Base-by-base conservation (phyloP, 2,113 vertebrate genomes). In the Riparia riparia region DNA sequence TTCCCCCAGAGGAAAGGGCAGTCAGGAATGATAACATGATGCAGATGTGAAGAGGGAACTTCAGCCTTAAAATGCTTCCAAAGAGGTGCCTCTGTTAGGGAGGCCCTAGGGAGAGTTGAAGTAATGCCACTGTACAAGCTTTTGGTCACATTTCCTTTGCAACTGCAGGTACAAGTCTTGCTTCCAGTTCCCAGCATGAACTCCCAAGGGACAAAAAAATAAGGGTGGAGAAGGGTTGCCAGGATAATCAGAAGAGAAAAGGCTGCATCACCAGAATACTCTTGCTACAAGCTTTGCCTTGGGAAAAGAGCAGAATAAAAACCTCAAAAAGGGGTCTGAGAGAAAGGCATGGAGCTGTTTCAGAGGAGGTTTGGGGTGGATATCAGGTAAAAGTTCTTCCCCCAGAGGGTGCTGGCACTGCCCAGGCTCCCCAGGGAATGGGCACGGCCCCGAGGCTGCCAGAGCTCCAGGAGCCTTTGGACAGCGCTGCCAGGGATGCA, bases 301-400 rank as follows among this genome's bases (percentile, higher is more conserved):
- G 65, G 42, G 73, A 66, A 82, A 70, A n/a, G 16, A 65, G 8
- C 12, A 90, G 68, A 65, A 69, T 16, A 53, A 85, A 81, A 93
- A 5, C 29, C 29, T 68, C 41, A 26, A 16, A 71, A 73, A 39
- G 54, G 8, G 8, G 9, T 50, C 9, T 34, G 44, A 10, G 26
- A 47, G 50, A 66, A 49, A 2, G 29, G 44, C 13, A 7, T 32
- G 51, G 17, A 66, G 71, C 25, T 42, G 31, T 25, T 56, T 8
- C 61, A 58, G 44, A n/a, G 42, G 8, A 66, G 10, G 17, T 42
- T 50, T 24, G 13, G 11, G 53, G 1, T 58, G 45, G 15, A 60
- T 1, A 7, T 14, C 2, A 47, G 39, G n/a, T 1, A 4, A 60
- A 53, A 0, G 13, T 4, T 58, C 37, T 73, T 51, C 22, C 22